phyloP scores from a whole-genome alignment of 1,140 invertebrate genomes.

The Musca domestica region DNA sequence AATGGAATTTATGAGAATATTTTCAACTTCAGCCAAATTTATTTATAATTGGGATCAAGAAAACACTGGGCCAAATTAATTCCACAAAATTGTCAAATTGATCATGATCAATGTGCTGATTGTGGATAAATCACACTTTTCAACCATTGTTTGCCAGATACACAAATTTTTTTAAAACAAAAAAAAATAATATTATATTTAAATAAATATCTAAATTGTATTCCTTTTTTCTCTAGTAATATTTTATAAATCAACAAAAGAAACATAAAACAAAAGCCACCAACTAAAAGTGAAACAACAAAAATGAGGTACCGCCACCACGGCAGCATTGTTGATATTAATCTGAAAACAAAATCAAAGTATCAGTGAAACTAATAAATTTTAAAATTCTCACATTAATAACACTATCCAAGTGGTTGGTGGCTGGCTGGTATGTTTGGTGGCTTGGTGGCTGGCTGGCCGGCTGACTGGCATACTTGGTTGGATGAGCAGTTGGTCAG shows the following conservation, averaged over 20 bases:
- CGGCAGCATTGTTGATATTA: conserved; percentile 1
- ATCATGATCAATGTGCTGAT: conserved; percentile 7
- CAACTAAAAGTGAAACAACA: conserved; percentile 4
- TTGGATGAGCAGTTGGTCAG: no score
- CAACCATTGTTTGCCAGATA: neutral
- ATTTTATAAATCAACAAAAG: conserved; percentile 2
- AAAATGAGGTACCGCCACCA: conserved; percentile 4
- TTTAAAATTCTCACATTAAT: conserved; percentile 27
- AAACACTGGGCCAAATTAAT: no score
- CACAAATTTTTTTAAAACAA: no score
- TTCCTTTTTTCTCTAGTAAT: neutral
- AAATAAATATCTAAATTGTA: conserved; percentile 16
- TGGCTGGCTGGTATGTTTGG: neutral
- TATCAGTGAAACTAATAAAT: conserved; percentile 24
- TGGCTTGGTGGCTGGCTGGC: no score
- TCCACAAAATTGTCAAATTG: no score
- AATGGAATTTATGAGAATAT: no score
- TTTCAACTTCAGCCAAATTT: no score
- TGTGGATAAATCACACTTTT: conserved; percentile 1
- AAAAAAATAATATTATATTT: neutral
- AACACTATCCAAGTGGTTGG: conserved; percentile 16
- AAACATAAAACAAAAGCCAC: conserved; percentile 1
- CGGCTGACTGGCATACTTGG: no score
- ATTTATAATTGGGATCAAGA: no score
- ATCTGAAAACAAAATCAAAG: conserved; percentile 20